Conservation (phyloP, 2,113 vertebrate genomes). For the Melanostigma gelatinosum region DNA sequence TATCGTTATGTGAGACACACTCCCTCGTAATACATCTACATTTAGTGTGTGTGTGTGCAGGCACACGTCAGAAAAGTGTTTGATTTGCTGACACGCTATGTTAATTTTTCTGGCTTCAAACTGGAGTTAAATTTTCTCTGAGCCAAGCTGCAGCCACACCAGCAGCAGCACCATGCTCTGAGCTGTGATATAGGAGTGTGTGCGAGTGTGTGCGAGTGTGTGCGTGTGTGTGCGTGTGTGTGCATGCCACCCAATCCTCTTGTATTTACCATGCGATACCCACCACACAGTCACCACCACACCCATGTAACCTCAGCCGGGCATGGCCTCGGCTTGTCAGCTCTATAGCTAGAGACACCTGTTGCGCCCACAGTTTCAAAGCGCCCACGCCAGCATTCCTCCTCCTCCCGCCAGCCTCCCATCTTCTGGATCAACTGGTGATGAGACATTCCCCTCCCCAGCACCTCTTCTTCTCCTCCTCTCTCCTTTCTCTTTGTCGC, state of each 20-base stretch:
- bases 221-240: constrained; percentile 23
- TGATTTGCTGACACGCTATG: constrained; percentile 3
- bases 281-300: constrained; percentile 30
- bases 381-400: constrained; percentile 41
- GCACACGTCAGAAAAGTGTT: neutral
- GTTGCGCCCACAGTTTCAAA: constrained; percentile 59
- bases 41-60: neutral
- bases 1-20: neutral
- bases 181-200: constrained; percentile 19
- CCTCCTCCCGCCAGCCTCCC: constrained; percentile 33
- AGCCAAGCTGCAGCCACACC: constrained; percentile 14
- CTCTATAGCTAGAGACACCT: constrained; percentile 70
- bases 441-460: constrained; percentile 39
- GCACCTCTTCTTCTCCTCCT: constrained; percentile 2
- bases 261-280: constrained; percentile 16
- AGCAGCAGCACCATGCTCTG: constrained; percentile 16
- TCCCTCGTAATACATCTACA: neutral
- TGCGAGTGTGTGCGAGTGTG: constrained; percentile 31
- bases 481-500: constrained; percentile 36
- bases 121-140: constrained; percentile 1
- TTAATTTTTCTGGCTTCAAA: constrained; percentile 6
- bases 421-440: constrained; percentile 37
- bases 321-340: constrained; percentile 32
- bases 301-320: constrained; percentile 58
- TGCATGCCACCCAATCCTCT: constrained; percentile 47